Evolutionary conservation across 2,113 vertebrate genomes (phyloP), one percentile per base, ranked within the genome.

Genomic region (Puntigrus tetrazona): DNA sequence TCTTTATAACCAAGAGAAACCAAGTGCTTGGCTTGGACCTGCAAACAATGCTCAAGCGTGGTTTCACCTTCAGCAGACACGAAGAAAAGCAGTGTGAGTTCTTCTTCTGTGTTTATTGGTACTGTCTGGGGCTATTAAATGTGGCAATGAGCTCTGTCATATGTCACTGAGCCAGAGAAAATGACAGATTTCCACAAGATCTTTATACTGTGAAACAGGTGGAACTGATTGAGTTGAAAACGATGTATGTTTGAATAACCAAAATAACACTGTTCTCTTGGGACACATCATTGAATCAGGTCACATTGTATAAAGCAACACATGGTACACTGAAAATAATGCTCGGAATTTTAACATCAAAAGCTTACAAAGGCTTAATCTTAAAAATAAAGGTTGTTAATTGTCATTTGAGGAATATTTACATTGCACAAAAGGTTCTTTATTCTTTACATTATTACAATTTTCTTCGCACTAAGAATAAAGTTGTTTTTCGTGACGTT

Each of bases 71-170:
- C 8, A 52, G 50, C 22, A 82, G 31, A 72, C 8, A 22, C 31
- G 2, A 43, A 55, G 67, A 83, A 77, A 65, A 77, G 34, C 11
- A 31, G 18, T 65, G 7, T 13, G 31, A n/a, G 13, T 29, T 38
- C 14, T 52, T 45, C 27, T 65, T 1, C 4, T 7, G 11, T 41
- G 69, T 78, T 69, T 69, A 25, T 29, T 59, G 41, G 31, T 78
- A 47, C 1, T 52, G 43, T 77, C 82, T 41, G n/a, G 16, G 47
- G 50, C 34, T 57, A 74, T 83, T 69, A 84, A 34, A 36, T 67
- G 43, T 50, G n/a, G 11, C 13, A 50, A 55, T 78, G 75, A 34
- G 22, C 25, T 55, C 65, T 78, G n/a, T 50, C 52, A 16, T 36
- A 41, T 70, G 55, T 50, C n/a, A 82, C 25, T 57, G 52, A 78